Conservation (phyloP, 2,113 vertebrate genomes). For the Cygnus atratus region DNA sequence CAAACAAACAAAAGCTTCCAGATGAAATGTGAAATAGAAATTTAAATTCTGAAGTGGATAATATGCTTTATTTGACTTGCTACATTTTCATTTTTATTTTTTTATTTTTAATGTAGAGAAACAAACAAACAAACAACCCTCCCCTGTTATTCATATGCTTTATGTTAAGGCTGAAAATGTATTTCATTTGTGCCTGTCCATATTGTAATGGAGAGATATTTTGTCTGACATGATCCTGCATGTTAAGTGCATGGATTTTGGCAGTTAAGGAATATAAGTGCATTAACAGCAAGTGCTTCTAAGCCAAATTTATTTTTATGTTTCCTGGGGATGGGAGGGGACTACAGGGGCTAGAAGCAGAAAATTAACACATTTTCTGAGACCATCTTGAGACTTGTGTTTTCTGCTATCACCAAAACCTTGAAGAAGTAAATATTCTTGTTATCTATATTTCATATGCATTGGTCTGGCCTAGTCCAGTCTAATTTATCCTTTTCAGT, state of each 20-base stretch:
- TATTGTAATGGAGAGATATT: neutral
- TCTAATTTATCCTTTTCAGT: neutral
- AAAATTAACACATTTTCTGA: neutral
- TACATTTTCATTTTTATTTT: neutral
- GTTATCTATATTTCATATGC: neutral
- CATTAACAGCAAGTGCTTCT: neutral
- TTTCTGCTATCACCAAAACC: neutral
- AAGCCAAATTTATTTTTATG: neutral
- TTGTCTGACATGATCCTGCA: neutral
- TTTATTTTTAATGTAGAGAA: neutral
- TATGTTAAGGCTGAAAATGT: neutral
- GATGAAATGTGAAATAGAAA: neutral
- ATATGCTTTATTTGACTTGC: neutral
- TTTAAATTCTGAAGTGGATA: neutral
- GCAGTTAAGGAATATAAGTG: neutral
- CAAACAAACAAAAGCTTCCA: neutral
- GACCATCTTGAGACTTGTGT: neutral
- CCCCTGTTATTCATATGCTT: neutral
- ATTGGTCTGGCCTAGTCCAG: neutral
- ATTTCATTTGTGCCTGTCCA: neutral
- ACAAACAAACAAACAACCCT: neutral
- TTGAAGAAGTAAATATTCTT: neutral
- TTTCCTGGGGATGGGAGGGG: accelerated
- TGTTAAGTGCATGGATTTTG: neutral
- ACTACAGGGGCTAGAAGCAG: neutral